These are phyloP conservation scores for Luffia ferchaultella DNA, from an alignment of 2,888 invertebrate genomes.

Conservation along the genomic window DNA sequence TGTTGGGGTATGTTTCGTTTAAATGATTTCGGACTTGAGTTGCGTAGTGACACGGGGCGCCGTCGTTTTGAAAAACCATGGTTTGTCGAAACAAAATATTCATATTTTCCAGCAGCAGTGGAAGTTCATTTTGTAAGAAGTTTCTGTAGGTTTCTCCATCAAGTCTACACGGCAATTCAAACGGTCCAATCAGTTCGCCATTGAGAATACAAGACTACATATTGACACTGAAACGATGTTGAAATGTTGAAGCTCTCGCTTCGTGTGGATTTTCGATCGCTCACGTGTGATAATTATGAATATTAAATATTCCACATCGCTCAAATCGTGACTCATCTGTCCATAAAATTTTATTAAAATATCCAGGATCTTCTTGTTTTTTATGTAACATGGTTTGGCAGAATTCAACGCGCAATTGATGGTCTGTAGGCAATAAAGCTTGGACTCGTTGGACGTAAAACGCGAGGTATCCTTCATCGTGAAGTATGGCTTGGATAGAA, in stretches of 20 bases:
- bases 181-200: conserved; percentile 12
- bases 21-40: conserved; percentile 8
- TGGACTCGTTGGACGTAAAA: no score
- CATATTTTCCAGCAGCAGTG: conserved; percentile 7
- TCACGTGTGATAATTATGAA: conserved; percentile 7
- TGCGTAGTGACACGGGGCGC: conserved; percentile 9
- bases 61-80: conserved; percentile 11
- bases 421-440: no score
- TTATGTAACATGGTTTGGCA: conserved; percentile 3
- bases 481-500: no score
- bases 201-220: conserved; percentile 12
- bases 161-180: conserved; percentile 10
- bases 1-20: conserved; percentile 11
- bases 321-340: conserved; percentile 1
- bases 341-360: conserved; percentile 4
- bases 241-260: conserved; percentile 11
- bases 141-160: conserved; percentile 5
- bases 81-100: conserved; percentile 1
- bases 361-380: not conserved
- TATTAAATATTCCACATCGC: conserved; percentile 1
- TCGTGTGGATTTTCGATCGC: conserved; percentile 10
- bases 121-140: conserved; percentile 2
- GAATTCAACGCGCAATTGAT: no score
- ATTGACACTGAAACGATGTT: conserved; percentile 13
- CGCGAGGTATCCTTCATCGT: no score